Base-by-base conservation (phyloP, 2,888 invertebrate species). In the Pseudeuparius sepicola region DNA sequence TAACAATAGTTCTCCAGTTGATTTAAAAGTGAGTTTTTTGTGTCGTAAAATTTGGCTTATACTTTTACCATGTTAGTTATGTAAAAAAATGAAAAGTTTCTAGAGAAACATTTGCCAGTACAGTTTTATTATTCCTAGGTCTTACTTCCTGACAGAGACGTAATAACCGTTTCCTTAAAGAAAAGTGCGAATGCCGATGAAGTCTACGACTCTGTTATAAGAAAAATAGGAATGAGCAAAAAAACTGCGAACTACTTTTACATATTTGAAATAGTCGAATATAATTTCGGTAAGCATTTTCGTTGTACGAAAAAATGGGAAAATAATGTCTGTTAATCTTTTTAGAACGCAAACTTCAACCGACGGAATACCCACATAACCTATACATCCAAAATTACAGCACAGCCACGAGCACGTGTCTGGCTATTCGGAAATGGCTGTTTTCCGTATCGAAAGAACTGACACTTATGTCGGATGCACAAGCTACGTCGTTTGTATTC, bases 381-480 rank as follows among this genome's bases (percentile, higher is more conserved):
- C 71, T 98, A 44, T 98, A 98, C 68, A 93, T 98, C 51, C 96
- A 97, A 67, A 98, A 98, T 67, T 98, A 97, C 60, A 92, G 92
- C 45, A 97, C 97, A 7, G 96, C 97, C 18, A 90, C 92, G 20
- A 87, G 89, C 47, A 92, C 92, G 29, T 98, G 97, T 59, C 71
- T 98, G 27, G 75, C 85, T 40, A 68, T 98, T 27, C 72, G 87
- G 41, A 82, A 85, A 61, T 92, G 90, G 90, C 63, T 90, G 40
- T 92, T 92, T 66, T 76, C 78, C 24, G 65, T 82, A 25, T 66
- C 70, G 41, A 76, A 78, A 44, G 75, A 78, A 54, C 62, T 82
- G 5, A 75, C 77, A 48, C 57, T 79, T 23, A 64, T 78, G 46
- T 68, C 70, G 12, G 76, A 78, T 42, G 61, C 76, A 36, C 78